Conservation (phyloP, 2,888 invertebrate genomes). For the Smittia sp. region DNA sequence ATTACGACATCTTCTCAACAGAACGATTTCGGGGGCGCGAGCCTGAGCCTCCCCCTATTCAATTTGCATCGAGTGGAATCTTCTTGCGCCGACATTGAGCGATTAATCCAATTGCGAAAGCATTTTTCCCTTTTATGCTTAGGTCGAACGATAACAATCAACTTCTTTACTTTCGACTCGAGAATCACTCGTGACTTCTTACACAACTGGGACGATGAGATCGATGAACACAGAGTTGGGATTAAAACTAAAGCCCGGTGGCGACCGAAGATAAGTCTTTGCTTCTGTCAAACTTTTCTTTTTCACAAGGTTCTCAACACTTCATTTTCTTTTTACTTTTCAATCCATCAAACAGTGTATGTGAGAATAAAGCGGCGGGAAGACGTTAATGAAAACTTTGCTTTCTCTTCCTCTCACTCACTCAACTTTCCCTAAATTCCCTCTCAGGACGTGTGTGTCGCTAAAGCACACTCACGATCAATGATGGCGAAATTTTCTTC, state of each 20-base stretch:
- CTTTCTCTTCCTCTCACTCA: not conserved
- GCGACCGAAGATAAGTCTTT: too few relatives aligned
- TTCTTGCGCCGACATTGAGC: not conserved
- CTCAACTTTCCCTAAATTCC: not conserved
- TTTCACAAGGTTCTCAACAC: too few relatives aligned
- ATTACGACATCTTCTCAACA: constrained; percentile 56
- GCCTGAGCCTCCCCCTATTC: constrained; percentile 48
- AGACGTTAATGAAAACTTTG: too few relatives aligned
- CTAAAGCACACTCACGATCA: not conserved
- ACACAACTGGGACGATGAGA: not conserved
- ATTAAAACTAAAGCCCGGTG: too few relatives aligned
- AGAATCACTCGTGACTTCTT: not conserved
- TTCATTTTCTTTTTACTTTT: constrained; percentile 22
- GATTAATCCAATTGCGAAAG: not conserved
- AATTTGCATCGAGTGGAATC: constrained; percentile 10
- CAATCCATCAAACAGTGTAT: not conserved
- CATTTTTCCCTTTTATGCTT: not conserved
- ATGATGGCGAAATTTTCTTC: constrained; percentile 1
- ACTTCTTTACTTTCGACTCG: too few relatives aligned
- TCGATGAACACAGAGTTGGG: constrained; percentile 20
- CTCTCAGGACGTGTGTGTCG: not conserved
- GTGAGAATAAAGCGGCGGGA: constrained; percentile 16
- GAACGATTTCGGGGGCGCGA: constrained; percentile 53
- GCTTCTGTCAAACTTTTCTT: too few relatives aligned
- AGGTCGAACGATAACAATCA: not conserved